Conservation (phyloP, 2,113 vertebrate genomes). For the Odocoileus hemionus region DNA sequence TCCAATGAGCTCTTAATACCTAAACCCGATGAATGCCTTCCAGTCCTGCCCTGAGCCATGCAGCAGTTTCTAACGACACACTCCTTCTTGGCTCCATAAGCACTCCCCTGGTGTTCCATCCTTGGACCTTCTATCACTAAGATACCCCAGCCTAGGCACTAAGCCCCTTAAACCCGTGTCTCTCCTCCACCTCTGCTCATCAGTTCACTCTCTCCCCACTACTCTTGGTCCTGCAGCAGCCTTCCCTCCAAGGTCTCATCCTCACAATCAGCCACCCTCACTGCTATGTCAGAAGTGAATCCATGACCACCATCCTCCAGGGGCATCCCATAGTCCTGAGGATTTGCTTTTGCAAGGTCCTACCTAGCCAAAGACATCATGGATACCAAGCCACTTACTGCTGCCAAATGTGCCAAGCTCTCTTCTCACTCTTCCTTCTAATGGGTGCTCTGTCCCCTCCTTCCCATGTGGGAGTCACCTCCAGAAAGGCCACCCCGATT, state of each 20-base stretch:
- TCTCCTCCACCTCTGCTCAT: neutral
- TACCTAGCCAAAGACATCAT: neutral
- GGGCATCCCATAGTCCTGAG: neutral
- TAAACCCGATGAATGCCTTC: neutral
- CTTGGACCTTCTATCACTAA: neutral
- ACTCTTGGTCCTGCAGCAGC: neutral
- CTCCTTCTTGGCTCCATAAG: neutral
- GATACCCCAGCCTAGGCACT: neutral
- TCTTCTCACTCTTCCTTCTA: neutral
- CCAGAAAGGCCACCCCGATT: neutral
- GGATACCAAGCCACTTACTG: neutral
- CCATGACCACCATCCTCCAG: neutral
- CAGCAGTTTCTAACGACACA: fast-evolving
- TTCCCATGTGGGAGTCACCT: neutral
- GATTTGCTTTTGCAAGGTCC: neutral
- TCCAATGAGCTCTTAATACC: neutral
- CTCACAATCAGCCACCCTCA: neutral
- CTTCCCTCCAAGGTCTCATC: neutral
- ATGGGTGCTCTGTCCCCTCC: neutral
- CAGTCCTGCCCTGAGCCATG: neutral
- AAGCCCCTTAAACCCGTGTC: neutral
- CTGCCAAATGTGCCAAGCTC: neutral
- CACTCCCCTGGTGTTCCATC: neutral
- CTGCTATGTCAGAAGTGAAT: neutral
- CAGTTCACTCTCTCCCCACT: neutral